Evolutionary conservation across 2,113 vertebrate species (phyloP).

Genomic region (Halichoerus grypus): DNA sequence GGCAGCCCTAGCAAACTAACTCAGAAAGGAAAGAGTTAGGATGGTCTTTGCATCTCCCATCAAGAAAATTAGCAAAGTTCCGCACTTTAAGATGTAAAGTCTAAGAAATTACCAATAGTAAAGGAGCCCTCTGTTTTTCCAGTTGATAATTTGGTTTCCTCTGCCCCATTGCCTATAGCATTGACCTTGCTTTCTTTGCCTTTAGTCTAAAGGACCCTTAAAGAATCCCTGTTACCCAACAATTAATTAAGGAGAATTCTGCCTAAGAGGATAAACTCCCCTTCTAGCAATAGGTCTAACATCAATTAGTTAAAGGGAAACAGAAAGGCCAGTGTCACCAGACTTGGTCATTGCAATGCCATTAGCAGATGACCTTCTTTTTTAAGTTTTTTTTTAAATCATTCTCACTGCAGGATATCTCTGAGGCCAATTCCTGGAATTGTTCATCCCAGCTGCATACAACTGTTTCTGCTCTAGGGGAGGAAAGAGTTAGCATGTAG

Average conservation of each 20-base stretch:
- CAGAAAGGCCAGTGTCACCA: conserved; percentile 89
- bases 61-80: conserved; percentile 92
- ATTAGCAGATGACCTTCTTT: conserved; percentile 89
- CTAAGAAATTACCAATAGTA: conserved; percentile 86
- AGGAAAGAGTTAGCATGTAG: background rate
- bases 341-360: conserved; percentile 91
- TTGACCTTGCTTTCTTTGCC: conserved; percentile 48
- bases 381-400: conserved; percentile 92
- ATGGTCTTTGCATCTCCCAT: conserved; percentile 90
- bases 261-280: conserved; percentile 92
- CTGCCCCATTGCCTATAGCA: background rate
- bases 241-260: conserved; percentile 90
- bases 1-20: background rate
- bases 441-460: background rate
- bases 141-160: conserved; percentile 9
- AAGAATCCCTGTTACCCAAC: conserved; percentile 91
- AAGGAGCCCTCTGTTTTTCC: conserved; percentile 72
- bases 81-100: conserved; percentile 91
- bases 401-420: conserved; percentile 92
- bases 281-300: conserved; percentile 90
- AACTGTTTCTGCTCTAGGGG: background rate
- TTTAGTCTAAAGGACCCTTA: conserved; percentile 86
- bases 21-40: conserved; percentile 86
- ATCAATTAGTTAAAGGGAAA: conserved; percentile 90
- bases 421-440: conserved; percentile 89